These are phyloP conservation scores for Drosophila repleta DNA, from an alignment of 1,140 invertebrate species.

Conservation along the genomic window DNA sequence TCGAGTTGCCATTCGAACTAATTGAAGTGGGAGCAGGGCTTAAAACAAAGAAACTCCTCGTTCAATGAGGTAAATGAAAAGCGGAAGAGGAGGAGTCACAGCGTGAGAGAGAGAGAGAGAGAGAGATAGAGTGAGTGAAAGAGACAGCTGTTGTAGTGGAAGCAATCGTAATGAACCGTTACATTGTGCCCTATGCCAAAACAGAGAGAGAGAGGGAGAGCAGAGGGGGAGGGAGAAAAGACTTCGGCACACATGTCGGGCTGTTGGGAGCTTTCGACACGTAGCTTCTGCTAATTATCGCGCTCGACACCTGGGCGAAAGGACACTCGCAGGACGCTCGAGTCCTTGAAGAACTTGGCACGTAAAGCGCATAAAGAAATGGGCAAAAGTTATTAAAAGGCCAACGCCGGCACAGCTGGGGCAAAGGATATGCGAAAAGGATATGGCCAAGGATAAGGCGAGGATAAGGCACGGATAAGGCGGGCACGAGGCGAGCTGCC, in stretches of 20 bases:
- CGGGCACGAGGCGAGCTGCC: no score
- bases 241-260: slow-evolving; percentile 8
- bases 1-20: neutral
- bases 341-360: slow-evolving; percentile 27
- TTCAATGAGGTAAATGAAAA: slow-evolving; percentile 11
- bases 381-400: slow-evolving; percentile 70
- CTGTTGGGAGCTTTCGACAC: slow-evolving; percentile 34
- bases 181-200: slow-evolving; percentile 1
- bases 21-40: slow-evolving; percentile 19
- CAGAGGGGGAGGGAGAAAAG: neutral
- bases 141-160: neutral
- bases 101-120: neutral
- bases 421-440: no score
- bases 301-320: slow-evolving; percentile 48
- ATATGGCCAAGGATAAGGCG: neutral
- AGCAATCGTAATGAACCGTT: slow-evolving; percentile 6
- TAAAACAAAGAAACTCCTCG: slow-evolving; percentile 7
- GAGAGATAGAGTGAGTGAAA: neutral
- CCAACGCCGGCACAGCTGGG: slow-evolving; percentile 9
- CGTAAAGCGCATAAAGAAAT: slow-evolving; percentile 73
- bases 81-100: neutral
- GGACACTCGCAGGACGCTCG: slow-evolving; percentile 22
- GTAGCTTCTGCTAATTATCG: slow-evolving; percentile 62
- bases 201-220: no score
- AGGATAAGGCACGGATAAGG: neutral